These are phyloP conservation scores for Tribolium madens DNA, from an alignment of 1,140 invertebrate genomes.

Conservation along the genomic window DNA sequence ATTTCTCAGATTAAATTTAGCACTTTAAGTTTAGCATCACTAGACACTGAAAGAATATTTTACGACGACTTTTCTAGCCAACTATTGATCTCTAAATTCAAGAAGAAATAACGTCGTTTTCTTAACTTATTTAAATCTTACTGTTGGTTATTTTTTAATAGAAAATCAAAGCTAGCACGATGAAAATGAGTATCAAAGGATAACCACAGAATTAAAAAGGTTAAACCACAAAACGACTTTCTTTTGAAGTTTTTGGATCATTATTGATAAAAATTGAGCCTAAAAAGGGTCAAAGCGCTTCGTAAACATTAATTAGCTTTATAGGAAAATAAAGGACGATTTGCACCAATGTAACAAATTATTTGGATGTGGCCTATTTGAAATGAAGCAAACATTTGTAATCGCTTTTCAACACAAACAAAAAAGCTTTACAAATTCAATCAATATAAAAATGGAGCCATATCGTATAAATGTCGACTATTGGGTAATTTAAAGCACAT, in stretches of 20 bases:
- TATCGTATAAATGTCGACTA: no score
- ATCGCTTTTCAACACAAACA: no score
- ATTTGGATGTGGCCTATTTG: not conserved
- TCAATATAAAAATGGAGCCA: no score
- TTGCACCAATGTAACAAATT: not conserved
- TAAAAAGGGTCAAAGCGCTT: conserved; percentile 11
- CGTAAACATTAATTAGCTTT: conserved; percentile 13
- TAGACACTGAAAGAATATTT: not conserved
- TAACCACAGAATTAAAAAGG: conserved; percentile 33
- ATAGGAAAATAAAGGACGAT: not conserved
- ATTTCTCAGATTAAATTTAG: not conserved
- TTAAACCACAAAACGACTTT: conserved; percentile 34
- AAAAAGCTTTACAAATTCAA: no score
- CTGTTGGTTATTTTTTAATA: not conserved
- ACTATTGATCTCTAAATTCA: not conserved
- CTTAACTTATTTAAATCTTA: not conserved
- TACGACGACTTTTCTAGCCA: not conserved
- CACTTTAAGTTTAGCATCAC: not conserved
- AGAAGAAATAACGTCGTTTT: not conserved
- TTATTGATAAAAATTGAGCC: conserved; percentile 8
- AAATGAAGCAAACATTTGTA: no score
- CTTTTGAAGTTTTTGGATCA: conserved; percentile 18
- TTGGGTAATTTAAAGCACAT: no score
- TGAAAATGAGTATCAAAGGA: conserved; percentile 18
- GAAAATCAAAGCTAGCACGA: not conserved